Percentiles rank a stretch among this genome's conserved stretches.
Evolutionary conservation across 2,113 vertebrate species (phyloP).

Genomic region (Chaetops frenatus): DNA sequence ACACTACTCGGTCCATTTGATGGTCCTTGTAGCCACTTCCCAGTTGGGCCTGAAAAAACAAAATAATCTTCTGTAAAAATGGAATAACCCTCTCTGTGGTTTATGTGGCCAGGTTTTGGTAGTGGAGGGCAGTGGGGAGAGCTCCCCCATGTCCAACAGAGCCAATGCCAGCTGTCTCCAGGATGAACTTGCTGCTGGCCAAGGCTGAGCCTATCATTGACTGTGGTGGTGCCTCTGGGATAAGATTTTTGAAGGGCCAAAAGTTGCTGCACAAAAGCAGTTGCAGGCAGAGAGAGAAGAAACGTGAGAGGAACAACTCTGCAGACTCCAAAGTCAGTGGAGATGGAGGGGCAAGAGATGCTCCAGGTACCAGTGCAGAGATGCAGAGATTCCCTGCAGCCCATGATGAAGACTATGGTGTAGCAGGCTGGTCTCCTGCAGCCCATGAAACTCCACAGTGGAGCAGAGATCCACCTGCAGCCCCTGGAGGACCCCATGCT

Average conservation of each 20-base stretch:
- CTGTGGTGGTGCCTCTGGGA: neutral
- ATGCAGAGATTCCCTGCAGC: neutral
- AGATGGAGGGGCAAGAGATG: neutral
- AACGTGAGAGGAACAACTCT: neutral
- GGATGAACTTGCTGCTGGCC: neutral
- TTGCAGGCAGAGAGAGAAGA: neutral
- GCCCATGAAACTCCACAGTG: neutral
- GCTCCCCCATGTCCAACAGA: neutral
- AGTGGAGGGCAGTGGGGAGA: rapidly evolving
- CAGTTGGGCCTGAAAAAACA: neutral
- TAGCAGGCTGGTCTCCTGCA: neutral
- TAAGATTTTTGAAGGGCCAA: neutral
- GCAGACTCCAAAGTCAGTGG: neutral
- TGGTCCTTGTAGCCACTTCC: neutral
- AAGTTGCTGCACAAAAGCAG: neutral
- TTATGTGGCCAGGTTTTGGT: neutral
- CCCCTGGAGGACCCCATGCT: neutral
- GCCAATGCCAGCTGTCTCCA: neutral
- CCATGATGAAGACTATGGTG: neutral
- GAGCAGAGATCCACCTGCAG: neutral
- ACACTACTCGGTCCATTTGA: rapidly evolving
- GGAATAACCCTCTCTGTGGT: neutral
- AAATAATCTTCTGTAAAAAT: neutral
- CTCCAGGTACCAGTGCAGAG: neutral
- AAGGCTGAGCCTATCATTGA: neutral